Conservation (phyloP, 1,140 invertebrate species). For the Drosophila littoralis region DNA sequence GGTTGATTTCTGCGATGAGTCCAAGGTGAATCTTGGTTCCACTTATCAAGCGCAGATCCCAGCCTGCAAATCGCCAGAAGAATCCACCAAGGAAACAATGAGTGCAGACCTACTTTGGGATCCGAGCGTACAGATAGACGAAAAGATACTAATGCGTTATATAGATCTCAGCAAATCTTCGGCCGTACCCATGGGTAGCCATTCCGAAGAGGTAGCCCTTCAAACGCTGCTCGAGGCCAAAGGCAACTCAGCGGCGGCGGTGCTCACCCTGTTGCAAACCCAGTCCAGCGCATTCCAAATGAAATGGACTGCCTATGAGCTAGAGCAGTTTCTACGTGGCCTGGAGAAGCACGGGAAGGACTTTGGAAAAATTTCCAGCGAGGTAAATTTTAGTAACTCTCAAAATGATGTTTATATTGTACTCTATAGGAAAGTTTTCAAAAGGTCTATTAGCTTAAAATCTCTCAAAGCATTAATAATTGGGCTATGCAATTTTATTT, state of each 20-base stretch:
- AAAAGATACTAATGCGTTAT: slow-evolving; percentile 86
- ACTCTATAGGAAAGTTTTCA: too few species aligned
- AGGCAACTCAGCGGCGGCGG: slow-evolving; percentile 95
- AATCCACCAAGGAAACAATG: slow-evolving; percentile 58
- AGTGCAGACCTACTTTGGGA: slow-evolving; percentile 94
- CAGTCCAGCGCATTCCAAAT: slow-evolving; percentile 89
- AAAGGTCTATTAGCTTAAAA: too few species aligned
- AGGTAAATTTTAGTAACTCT: slow-evolving; percentile 87
- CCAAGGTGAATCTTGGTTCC: slow-evolving; percentile 94
- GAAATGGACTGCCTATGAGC: slow-evolving; percentile 95
- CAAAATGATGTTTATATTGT: too few species aligned
- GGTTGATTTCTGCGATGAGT: slow-evolving; percentile 81
- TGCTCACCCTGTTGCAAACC: slow-evolving; percentile 90
- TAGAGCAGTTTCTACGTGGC: slow-evolving; percentile 94
- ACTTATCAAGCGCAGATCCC: slow-evolving; percentile 95
- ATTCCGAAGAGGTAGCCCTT: slow-evolving; percentile 97
- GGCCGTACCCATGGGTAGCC: slow-evolving; percentile 94
- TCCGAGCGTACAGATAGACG: slow-evolving; percentile 87
- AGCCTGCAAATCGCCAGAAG: slow-evolving; percentile 68
- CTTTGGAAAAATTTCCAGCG: slow-evolving; percentile 93
- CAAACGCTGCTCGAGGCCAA: slow-evolving; percentile 94
- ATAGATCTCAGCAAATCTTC: slow-evolving; percentile 97
- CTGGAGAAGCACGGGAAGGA: slow-evolving; percentile 97
- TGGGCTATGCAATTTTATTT: too few species aligned
- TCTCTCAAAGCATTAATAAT: too few species aligned